Evolutionary conservation across 2,888 invertebrate genomes (phyloP).

Genomic region (Archips xylosteana): DNA sequence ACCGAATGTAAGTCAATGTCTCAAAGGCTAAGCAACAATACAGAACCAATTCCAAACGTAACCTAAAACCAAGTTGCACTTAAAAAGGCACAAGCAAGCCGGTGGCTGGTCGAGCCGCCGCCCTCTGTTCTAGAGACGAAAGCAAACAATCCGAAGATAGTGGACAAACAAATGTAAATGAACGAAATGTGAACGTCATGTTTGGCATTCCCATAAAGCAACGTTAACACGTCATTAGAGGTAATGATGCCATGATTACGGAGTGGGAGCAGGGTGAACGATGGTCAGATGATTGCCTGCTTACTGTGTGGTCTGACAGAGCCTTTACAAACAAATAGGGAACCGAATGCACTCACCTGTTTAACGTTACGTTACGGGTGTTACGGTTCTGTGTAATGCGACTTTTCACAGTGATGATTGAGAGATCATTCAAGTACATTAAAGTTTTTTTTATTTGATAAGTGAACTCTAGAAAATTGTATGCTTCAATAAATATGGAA

Average conservation of each 20-base stretch:
- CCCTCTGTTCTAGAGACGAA: constrained; percentile 84
- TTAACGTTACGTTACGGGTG: constrained; percentile 16
- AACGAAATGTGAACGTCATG: constrained; percentile 85
- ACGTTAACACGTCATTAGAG: constrained; percentile 86
- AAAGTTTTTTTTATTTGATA: background rate
- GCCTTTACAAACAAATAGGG: constrained; percentile 74
- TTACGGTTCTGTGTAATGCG: constrained; percentile 29
- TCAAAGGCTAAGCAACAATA: constrained; percentile 47
- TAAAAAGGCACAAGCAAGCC: constrained; percentile 73
- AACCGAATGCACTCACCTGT: constrained; percentile 53
- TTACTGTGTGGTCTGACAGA: constrained; percentile 77
- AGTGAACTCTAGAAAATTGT: background rate
- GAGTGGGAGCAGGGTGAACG: constrained; percentile 73
- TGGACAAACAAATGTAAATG: constrained; percentile 85
- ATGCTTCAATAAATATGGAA: background rate
- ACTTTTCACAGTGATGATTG: constrained; percentile 28
- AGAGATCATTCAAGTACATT: constrained; percentile 6
- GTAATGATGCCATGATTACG: constrained; percentile 85
- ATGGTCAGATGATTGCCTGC: constrained; percentile 77
- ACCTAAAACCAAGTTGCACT: constrained; percentile 73
- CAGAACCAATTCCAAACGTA: constrained; percentile 62
- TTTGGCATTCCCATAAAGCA: constrained; percentile 86
- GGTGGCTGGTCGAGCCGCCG: constrained; percentile 78
- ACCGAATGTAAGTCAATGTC: constrained; percentile 16
- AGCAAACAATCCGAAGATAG: constrained; percentile 81